Evolutionary conservation across 1,140 invertebrate genomes (phyloP).

Genomic region (Daktulosphaira vitifoliae): DNA sequence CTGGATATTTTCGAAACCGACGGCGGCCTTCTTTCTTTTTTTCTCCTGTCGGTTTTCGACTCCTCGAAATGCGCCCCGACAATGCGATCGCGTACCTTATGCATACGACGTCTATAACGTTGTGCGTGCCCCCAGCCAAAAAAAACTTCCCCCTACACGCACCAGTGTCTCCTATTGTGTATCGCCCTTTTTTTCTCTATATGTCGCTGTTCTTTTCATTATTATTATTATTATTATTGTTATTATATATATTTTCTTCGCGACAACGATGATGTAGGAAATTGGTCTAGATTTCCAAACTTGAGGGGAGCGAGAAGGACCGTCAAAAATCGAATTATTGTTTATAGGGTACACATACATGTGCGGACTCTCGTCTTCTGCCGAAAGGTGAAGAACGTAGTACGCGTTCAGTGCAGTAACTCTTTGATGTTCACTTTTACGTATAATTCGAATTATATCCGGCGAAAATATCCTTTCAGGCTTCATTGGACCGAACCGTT

Average conservation of each 20-base stretch:
- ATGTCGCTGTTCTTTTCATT: constrained; percentile 12
- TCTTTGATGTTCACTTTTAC: constrained; percentile 22
- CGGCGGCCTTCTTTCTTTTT: not conserved
- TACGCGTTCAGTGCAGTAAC: not conserved
- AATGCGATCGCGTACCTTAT: not conserved
- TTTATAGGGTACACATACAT: not conserved
- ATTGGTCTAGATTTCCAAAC: not conserved
- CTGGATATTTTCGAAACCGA: not conserved
- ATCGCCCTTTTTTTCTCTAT: constrained; percentile 20
- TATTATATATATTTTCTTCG: constrained; percentile 4
- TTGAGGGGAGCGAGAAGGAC: not conserved
- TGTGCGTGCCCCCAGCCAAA: not conserved
- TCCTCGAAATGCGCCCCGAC: not conserved
- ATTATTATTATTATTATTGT: constrained; percentile 8
- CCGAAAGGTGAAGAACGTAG: no score
- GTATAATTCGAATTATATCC: constrained; percentile 20
- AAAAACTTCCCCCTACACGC: not conserved
- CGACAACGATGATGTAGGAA: not conserved
- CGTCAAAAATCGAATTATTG: constrained; percentile 13
- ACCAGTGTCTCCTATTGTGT: constrained; percentile 5
- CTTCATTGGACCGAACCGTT: not conserved
- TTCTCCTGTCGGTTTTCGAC: not conserved
- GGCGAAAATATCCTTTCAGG: not conserved
- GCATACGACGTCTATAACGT: no score
- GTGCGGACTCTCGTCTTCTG: no score